Evolutionary conservation across 30 jellyfish, hydroid and myxozoan genomes (phyloP).

Genomic region (Nemopilema nomurai): DNA sequence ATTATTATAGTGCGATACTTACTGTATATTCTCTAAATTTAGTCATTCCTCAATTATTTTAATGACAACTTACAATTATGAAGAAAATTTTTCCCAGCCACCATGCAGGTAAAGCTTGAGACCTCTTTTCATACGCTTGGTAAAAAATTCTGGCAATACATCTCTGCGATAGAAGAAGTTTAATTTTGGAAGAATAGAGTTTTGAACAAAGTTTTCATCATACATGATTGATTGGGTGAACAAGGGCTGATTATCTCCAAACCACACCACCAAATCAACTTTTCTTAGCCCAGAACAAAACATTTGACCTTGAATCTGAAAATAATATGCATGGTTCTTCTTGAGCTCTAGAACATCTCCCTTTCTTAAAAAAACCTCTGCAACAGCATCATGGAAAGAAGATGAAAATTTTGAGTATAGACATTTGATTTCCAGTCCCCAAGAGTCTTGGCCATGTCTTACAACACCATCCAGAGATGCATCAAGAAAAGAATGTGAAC

Average conservation of each 20-base stretch:
- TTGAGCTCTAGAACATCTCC: neutral
- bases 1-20: neutral
- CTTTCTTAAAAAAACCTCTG: neutral
- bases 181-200: conserved; percentile 8
- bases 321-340: conserved; percentile 8
- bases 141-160: neutral
- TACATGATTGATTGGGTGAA: neutral
- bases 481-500: conserved; percentile 5
- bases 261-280: conserved; percentile 43
- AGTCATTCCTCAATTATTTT: neutral
- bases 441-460: neutral
- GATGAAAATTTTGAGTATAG: conserved; percentile 8
- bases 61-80: neutral
- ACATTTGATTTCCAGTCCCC: conserved; percentile 37
- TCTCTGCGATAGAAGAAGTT: conserved; percentile 45
- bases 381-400: conserved; percentile 17
- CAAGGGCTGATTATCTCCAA: conserved; percentile 52
- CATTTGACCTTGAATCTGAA: conserved; percentile 41
- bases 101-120: conserved; percentile 2
- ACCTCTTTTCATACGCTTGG: conserved; percentile 9
- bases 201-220: conserved; percentile 26
- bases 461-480: conserved; percentile 15
- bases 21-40: neutral
- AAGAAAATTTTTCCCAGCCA: conserved; percentile 15
- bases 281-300: conserved; percentile 10